Conservation (phyloP, 2,113 vertebrate species). For the Amazona guildingii region DNA sequence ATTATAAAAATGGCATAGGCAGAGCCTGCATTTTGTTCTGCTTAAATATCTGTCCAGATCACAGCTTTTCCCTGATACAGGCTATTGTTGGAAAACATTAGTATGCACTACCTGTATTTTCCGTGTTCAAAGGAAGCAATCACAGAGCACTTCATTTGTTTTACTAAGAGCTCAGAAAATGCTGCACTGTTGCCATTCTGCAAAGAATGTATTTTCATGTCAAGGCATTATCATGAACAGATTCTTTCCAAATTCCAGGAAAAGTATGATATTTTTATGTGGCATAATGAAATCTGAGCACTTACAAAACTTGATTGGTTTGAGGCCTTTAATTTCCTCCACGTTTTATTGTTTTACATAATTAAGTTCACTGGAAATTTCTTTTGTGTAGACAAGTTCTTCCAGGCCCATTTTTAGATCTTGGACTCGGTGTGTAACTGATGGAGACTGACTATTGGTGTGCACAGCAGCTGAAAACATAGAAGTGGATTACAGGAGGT, state of each 20-base stretch:
- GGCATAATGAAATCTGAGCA: neutral
- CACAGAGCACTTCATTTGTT: conserved; percentile 38
- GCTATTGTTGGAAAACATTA: conserved; percentile 53
- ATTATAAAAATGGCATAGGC: conserved; percentile 9
- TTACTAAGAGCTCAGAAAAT: conserved; percentile 38
- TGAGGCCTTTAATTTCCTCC: neutral
- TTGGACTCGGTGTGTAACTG: neutral
- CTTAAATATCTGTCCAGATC: conserved; percentile 20
- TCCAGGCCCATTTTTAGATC: neutral
- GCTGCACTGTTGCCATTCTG: neutral
- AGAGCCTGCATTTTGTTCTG: conserved; percentile 13
- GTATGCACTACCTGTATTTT: conserved; percentile 28
- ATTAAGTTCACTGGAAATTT: neutral
- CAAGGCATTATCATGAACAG: conserved; percentile 17
- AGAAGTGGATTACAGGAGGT: neutral
- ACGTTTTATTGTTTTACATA: neutral
- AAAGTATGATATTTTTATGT: conserved; percentile 19
- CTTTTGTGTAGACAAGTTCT: neutral
- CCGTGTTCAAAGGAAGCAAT: conserved; percentile 1
- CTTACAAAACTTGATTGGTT: neutral
- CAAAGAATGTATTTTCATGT: neutral
- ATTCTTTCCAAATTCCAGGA: conserved; percentile 45
- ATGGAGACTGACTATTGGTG: neutral
- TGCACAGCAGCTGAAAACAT: neutral
- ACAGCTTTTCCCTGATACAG: conserved; percentile 3